Evolutionary conservation across 2,797 vertebrate species (phyloP), one percentile per base, ranked within the genome.

Genomic region (Anabacerthia variegaticeps): DNA sequence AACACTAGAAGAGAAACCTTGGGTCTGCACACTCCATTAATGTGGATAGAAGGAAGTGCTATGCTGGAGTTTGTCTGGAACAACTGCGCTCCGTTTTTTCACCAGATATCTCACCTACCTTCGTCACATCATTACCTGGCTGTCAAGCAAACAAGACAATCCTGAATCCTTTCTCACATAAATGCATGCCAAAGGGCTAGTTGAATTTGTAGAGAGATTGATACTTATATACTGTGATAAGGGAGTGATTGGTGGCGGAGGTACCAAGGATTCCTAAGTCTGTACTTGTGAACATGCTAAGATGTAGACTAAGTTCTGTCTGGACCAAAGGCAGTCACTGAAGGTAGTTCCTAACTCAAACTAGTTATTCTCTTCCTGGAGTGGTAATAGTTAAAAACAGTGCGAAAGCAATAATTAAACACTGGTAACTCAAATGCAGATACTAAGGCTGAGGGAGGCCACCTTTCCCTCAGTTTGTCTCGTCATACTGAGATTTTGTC

Each of bases 111-210:
- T 36, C 71, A 49, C 9, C 16, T 43, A 19, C 14, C 22, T 92
- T 19, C 7, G 51, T 8, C 2, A 1, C 37, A 30, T 43, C 41
- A 37, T 58, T 56, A 11, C 7, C 4, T 10, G 14, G 7, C 15
- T 78, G 7, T 34, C 22, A 68, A 32, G 36, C 4, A 48, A 67
- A 37, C 23, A 51, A 16, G 11, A 48, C 14, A 44, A 21, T 19
- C 19, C 14, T 39, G 18, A 23, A 58, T 61, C 18, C 14, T 54
- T 79, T 68, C 21, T 54, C 34, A 54, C 18, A 27, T 12, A 30
- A 30, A 1, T 30, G n/a, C 0, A 1, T 41, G 43, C 14, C 49
- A 44, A 26, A n/a, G 12, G 7, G 16, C 9, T 37, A 7, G 26
- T 21, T 36, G 30, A 23, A 43, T 89, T 66, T 79, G 30, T n/a